A percentile compares a stretch with the other conserved stretches of the same genome.
phyloP scores from a whole-genome alignment of 2,113 vertebrate genomes.

The Helogale parvula region DNA sequence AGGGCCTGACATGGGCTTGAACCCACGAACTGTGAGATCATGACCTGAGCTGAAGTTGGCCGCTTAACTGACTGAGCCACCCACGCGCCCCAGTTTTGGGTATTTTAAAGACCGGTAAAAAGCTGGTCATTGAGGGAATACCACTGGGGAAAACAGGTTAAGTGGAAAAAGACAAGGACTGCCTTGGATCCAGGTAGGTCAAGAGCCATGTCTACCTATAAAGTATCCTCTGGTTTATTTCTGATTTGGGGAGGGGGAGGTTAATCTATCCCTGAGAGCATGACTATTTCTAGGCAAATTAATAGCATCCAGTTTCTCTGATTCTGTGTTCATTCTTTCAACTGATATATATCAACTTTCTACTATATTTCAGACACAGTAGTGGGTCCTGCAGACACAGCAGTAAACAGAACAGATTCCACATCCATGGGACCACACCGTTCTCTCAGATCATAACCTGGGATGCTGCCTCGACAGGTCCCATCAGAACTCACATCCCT shows the following conservation, averaged over 20 bases:
- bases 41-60: too few relatives aligned
- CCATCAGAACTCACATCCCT: background rate
- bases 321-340: background rate
- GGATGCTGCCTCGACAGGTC: background rate
- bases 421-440: background rate
- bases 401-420: background rate
- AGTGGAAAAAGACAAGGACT: background rate
- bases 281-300: background rate
- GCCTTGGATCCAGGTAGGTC: background rate
- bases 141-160: background rate
- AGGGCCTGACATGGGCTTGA: too few relatives aligned
- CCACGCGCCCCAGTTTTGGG: background rate
- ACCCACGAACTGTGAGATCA: too few relatives aligned
- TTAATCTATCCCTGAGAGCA: background rate
- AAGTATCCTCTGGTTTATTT: background rate
- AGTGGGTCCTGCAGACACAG: background rate
- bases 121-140: background rate
- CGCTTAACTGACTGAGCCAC: too few relatives aligned
- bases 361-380: background rate
- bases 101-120: background rate
- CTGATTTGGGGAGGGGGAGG: background rate
- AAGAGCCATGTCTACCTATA: background rate
- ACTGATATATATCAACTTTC: background rate
- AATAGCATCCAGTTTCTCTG: background rate
- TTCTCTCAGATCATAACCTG: background rate